Percentiles rank a stretch among this genome's conserved stretches.
Conservation (phyloP, 35 echinoderm and acorn worm species). For the Apostichopus japonicus region DNA sequence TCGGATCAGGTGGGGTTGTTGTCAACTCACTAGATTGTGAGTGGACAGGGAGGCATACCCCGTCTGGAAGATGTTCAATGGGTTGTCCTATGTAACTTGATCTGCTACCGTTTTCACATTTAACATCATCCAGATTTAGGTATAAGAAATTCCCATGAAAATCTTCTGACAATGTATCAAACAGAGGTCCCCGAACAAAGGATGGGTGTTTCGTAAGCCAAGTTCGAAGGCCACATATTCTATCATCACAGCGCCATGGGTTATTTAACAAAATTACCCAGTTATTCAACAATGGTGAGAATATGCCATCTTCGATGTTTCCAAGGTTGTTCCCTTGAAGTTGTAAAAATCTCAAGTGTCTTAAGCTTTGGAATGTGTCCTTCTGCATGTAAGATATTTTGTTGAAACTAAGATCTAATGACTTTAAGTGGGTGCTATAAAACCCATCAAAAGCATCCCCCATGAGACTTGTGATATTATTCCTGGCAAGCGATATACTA, state of each 20-base stretch:
- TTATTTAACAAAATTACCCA: background rate
- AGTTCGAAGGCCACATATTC: background rate
- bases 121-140: background rate
- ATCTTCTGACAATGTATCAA: background rate
- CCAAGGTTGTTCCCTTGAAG: conserved; percentile 16
- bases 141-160: background rate
- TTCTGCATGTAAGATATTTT: background rate
- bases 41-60: background rate
- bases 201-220: conserved; percentile 6
- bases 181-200: background rate
- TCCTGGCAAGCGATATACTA: background rate
- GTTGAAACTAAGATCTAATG: background rate
- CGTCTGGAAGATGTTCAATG: background rate
- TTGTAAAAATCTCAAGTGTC: conserved; percentile 12
- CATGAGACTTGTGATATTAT: conserved; percentile 4
- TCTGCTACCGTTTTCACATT: background rate
- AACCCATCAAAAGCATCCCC: background rate
- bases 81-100: background rate
- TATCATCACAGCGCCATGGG: background rate
- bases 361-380: conserved; percentile 3
- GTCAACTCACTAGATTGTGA: background rate
- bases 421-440: conserved; percentile 15
- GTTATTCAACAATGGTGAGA: conserved; percentile 25
- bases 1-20: background rate
- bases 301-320: background rate